phyloP scores from a whole-genome alignment of 2,888 invertebrate genomes.

The Conomelus anceps region DNA sequence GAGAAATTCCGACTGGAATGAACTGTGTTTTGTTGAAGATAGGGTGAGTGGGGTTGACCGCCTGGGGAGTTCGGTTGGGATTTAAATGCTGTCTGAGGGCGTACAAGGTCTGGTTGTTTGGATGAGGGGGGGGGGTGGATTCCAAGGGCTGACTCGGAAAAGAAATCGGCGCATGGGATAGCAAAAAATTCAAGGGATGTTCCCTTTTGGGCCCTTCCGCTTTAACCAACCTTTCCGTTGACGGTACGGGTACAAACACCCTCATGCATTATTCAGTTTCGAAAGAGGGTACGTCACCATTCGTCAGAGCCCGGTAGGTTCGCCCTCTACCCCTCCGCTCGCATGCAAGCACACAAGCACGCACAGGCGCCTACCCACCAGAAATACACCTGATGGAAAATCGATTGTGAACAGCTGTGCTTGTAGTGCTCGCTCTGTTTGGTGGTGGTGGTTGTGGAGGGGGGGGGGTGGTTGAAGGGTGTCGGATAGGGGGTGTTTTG shows the following conservation, averaged over 20 bases:
- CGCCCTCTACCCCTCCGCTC: not conserved
- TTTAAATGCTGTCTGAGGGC: not conserved
- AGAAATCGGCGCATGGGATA: not conserved
- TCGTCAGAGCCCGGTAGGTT: not conserved
- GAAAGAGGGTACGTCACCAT: not conserved
- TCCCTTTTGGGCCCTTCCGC: not conserved
- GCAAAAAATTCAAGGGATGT: not conserved
- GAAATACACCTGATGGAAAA: not conserved
- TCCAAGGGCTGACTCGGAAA: not conserved
- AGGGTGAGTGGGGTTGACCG: too few relatives aligned
- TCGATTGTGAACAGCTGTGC: not conserved
- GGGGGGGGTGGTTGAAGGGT: not conserved
- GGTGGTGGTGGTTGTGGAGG: too few relatives aligned
- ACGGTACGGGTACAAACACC: not conserved
- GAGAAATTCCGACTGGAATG: not conserved
- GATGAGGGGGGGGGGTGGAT: not conserved
- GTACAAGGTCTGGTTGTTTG: not conserved
- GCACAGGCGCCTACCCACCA: not conserved
- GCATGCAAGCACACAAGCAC: not conserved
- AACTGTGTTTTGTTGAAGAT: too few relatives aligned
- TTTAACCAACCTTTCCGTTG: not conserved
- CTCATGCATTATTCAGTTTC: not conserved
- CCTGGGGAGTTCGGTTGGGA: not conserved
- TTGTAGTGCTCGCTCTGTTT: not conserved
- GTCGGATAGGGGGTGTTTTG: not conserved